phyloP scores from a whole-genome alignment of 2,888 invertebrate genomes.

The Sminthurinus aureus region DNA sequence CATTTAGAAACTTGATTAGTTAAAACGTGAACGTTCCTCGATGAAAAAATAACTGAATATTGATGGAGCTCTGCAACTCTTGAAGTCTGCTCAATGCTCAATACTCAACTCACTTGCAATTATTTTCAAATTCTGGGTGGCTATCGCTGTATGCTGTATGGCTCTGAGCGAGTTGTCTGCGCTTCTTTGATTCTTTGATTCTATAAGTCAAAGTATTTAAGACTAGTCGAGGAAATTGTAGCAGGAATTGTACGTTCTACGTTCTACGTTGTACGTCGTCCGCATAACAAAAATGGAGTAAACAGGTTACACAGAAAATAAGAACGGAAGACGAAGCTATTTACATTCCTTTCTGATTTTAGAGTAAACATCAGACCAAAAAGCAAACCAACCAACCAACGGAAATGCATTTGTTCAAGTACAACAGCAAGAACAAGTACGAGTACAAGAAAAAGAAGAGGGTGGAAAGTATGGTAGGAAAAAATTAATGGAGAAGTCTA shows the following conservation, averaged over 20 bases:
- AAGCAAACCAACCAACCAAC: neutral
- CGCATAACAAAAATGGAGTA: neutral
- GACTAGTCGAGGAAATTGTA: too few relatives aligned
- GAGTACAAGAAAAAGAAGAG: neutral
- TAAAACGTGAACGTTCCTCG: neutral
- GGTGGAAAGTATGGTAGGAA: too few relatives aligned
- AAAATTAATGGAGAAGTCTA: too few relatives aligned
- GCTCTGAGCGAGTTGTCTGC: too few relatives aligned
- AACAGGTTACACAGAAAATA: neutral
- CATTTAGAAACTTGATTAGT: too few relatives aligned
- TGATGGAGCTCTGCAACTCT: neutral
- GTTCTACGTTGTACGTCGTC: too few relatives aligned
- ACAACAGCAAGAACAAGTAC: neutral
- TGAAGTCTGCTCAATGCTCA: too few relatives aligned
- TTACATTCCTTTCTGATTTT: neutral
- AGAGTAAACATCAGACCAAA: neutral
- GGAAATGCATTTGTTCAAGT: neutral
- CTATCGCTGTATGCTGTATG: too few relatives aligned
- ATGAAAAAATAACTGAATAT: neutral
- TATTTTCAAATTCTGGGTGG: neutral
- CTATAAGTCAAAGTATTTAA: too few relatives aligned
- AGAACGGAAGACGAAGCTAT: neutral
- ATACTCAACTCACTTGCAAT: neutral
- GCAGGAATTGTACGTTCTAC: too few relatives aligned
- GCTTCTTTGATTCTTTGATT: too few relatives aligned